Base-by-base conservation (phyloP, 30 jellyfish, hydroid and myxozoan genomes). In the Turritopsis rubra region DNA sequence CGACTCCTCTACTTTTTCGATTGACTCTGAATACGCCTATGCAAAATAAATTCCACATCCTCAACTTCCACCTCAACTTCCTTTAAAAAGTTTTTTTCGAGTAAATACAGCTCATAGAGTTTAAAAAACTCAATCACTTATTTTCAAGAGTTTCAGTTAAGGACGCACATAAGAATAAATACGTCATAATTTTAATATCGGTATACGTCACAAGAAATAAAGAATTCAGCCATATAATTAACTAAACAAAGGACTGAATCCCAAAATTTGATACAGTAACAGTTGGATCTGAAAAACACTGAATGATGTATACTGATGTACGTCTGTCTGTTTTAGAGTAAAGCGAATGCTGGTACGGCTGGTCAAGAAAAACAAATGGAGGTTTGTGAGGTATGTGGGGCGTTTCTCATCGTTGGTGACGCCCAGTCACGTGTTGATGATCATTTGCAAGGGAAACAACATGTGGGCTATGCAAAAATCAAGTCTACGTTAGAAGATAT, bases 311-410 rank as follows among this genome's bases (percentile, higher is more conserved):
- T 41, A 41, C 60, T 41, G 60, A 41, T 5, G 60, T 41, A 41
- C 60, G 60, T 13, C 30, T 68, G 28, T 27, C 0, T 68, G 77
- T 27, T 68, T 68, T 68, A 68, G 77, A 27, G 77, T 68, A 68
- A 68, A 19, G 77, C 77, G 30, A 68, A 68, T 68, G 77, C 77
- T 68, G 77, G 77, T 68, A 28, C 88, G 79, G 88, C 95, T 28
- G 89, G 96, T 16, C 98, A 92, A 88, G 98, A 92, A 77, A 92
- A 92, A 75, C 96, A 95, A 79, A 95, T 95, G 99, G 99, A 95
- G 54, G 99, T 95, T 21, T 95, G 99, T 53, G 96, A 89, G 82
- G 96, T 91, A 16, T 95, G 99, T 85, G 99, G 99, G 7, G 97
- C 99, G 4, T 90, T 95, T 79, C 71, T 89, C 26, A 90, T 95